Conservation (phyloP, 2,888 invertebrate genomes). For the Eristalis tenax region DNA sequence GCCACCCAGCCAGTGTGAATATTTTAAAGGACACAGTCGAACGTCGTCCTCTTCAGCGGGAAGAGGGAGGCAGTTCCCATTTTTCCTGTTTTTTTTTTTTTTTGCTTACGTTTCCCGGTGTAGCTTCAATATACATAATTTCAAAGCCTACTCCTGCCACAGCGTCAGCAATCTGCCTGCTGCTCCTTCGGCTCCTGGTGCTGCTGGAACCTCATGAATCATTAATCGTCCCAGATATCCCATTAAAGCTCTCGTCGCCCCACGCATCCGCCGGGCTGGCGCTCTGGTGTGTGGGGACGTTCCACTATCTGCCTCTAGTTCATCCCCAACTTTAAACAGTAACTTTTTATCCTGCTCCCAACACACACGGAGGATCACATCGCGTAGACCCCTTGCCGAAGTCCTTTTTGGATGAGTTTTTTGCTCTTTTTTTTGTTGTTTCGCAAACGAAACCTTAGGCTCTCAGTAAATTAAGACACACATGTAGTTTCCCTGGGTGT, state of each 20-base stretch:
- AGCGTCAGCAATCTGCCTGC: too few species aligned
- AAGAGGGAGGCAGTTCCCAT: too few species aligned
- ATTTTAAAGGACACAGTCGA: not conserved
- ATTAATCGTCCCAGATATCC: constrained; percentile 21
- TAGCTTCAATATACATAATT: not conserved
- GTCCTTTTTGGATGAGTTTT: not conserved
- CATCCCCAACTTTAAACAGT: constrained; percentile 25
- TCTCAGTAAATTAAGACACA: constrained; percentile 51
- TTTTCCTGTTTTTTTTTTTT: not conserved
- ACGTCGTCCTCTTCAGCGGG: not conserved
- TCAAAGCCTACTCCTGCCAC: not conserved
- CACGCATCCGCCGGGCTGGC: constrained; percentile 7
- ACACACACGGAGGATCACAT: not conserved
- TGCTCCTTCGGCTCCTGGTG: not conserved
- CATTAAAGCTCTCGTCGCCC: constrained; percentile 19
- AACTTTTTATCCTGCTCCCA: constrained; percentile 3
- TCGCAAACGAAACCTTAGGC: constrained; percentile 20
- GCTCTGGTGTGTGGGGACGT: not conserved
- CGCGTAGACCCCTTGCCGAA: not conserved
- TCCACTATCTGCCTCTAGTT: constrained; percentile 10
- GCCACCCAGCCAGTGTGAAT: not conserved
- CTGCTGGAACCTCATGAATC: constrained; percentile 15
- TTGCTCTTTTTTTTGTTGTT: not conserved
- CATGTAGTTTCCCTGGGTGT: constrained; percentile 48
- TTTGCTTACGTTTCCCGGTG: not conserved